Conservation (phyloP, 2,113 vertebrate species). For the Heterochromis multidens region DNA sequence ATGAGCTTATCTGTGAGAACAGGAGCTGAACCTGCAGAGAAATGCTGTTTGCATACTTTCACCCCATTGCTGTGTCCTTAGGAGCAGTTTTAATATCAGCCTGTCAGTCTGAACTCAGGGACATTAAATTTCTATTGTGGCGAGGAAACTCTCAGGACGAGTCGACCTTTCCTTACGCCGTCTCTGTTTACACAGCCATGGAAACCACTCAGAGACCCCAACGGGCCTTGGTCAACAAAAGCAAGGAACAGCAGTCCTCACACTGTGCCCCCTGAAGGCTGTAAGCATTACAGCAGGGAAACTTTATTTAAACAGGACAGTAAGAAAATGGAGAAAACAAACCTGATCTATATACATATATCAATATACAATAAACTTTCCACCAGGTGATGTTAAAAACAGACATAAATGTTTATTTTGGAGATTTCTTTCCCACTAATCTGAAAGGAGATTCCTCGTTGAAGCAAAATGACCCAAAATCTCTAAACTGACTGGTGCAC, state of each 20-base stretch:
- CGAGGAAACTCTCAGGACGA: conserved; percentile 4
- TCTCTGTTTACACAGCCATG: conserved; percentile 31
- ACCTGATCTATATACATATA: too few relatives aligned
- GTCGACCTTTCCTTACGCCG: conserved; percentile 9
- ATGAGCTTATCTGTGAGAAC: not conserved
- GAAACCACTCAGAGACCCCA: conserved; percentile 27
- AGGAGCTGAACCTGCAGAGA: not conserved
- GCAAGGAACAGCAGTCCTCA: not conserved
- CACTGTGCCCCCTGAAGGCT: not conserved
- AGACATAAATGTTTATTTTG: too few relatives aligned
- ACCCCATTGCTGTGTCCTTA: not conserved
- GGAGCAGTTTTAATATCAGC: conserved; percentile 39
- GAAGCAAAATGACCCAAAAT: not conserved
- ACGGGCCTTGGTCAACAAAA: not conserved
- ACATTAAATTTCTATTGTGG: conserved; percentile 49
- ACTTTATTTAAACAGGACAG: too few relatives aligned
- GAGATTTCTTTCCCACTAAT: too few relatives aligned
- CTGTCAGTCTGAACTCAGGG: conserved; percentile 40
- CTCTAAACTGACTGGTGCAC: not conserved
- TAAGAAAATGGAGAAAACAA: too few relatives aligned
- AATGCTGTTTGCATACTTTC: not conserved
- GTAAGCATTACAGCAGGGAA: not conserved
- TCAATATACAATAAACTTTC: too few relatives aligned
- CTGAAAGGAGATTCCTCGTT: not conserved
- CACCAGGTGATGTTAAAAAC: too few relatives aligned